Conservation (phyloP, 2,797 vertebrate genomes). For the Erpetoichthys calabaricus region DNA sequence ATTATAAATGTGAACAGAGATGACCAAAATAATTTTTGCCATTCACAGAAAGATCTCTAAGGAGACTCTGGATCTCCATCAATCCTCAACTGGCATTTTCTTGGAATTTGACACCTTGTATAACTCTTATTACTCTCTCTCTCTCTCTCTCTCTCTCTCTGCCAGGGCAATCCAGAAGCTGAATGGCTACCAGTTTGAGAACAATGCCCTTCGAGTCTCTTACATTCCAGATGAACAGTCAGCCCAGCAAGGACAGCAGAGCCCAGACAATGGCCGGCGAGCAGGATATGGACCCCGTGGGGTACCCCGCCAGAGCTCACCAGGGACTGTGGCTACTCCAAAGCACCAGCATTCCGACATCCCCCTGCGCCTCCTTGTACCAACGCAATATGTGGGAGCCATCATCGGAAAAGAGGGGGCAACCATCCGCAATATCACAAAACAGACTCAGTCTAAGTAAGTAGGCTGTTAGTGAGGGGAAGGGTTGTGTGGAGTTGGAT, state of each 20-base stretch:
- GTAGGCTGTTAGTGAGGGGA: constrained; percentile 22
- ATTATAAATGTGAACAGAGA: too few species aligned
- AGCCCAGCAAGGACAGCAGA: constrained; percentile 52
- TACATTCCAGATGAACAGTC: constrained; percentile 81
- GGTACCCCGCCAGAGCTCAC: constrained; percentile 62
- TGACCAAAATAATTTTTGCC: too few species aligned
- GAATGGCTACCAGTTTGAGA: constrained; percentile 85
- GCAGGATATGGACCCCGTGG: constrained; percentile 53
- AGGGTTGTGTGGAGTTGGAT: neutral
- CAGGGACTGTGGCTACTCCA: constrained; percentile 47
- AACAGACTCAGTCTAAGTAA: constrained; percentile 93
- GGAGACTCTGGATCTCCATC: too few species aligned
- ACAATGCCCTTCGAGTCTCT: constrained; percentile 72
- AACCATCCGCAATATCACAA: constrained; percentile 89
- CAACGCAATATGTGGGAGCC: constrained; percentile 83
- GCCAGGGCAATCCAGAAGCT: constrained; percentile 84
- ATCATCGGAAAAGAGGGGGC: constrained; percentile 92
- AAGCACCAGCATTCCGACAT: constrained; percentile 78
- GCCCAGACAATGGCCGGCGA: constrained; percentile 67
- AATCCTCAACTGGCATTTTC: too few species aligned
- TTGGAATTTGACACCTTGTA: too few species aligned
- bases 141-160: neutral
- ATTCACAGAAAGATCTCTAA: too few species aligned
- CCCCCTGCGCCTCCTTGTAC: constrained; percentile 78
- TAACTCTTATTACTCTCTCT: neutral